phyloP scores from a whole-genome alignment of 2,797 vertebrate species.

The Luscinia megarhynchos region DNA sequence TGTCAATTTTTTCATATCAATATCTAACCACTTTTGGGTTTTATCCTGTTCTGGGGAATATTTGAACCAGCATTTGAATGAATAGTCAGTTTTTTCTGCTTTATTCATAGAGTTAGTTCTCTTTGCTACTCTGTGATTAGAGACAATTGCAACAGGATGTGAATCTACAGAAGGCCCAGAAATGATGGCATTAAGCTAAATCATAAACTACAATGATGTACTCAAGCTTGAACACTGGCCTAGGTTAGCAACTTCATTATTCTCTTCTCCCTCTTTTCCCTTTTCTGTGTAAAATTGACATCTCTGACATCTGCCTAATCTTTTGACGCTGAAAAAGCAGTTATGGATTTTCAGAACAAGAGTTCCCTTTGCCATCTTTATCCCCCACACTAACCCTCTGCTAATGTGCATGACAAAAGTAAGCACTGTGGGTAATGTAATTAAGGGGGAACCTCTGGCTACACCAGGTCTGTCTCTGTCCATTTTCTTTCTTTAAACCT shows the following conservation, averaged over 20 bases:
- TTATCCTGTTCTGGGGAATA: not conserved
- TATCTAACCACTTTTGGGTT: not conserved
- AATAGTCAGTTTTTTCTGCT: not conserved
- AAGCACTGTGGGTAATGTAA: not conserved
- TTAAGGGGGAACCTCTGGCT: not conserved
- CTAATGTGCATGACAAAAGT: not conserved
- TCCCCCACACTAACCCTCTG: not conserved
- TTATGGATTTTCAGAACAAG: not conserved
- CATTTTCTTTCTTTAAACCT: not conserved
- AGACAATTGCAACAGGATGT: not conserved
- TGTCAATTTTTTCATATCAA: not conserved
- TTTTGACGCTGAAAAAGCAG: not conserved
- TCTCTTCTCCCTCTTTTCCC: not conserved
- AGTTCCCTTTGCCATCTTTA: not conserved
- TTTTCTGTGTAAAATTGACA: not conserved
- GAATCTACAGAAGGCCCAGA: not conserved
- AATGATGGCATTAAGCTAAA: not conserved
- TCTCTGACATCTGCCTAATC: not conserved
- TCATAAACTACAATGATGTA: not conserved
- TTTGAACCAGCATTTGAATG: accelerated
- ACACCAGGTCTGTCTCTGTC: not conserved
- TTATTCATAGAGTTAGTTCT: not conserved
- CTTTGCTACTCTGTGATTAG: not conserved
- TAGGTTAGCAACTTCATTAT: not conserved
- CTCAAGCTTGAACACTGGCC: not conserved